These are phyloP conservation scores for Cryptosula pallasiana DNA, from an alignment of 2,888 invertebrate species.

Conservation along the genomic window DNA sequence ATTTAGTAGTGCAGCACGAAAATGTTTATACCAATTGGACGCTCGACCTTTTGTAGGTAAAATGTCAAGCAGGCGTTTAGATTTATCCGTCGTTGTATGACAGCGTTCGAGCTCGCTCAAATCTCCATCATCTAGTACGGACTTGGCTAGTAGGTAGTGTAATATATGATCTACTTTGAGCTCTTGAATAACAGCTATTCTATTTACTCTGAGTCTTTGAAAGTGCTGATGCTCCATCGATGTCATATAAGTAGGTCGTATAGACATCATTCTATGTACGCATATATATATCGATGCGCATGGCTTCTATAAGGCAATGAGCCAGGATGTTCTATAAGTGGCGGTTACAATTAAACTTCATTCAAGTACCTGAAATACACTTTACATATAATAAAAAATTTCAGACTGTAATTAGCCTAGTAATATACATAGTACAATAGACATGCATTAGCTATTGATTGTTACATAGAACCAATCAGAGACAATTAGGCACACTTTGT, in stretches of 20 bases:
- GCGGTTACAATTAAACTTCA: no score
- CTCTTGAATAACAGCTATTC: constrained; percentile 44
- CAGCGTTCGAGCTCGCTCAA: constrained; percentile 35
- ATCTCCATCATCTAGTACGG: constrained; percentile 37
- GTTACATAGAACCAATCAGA: background rate
- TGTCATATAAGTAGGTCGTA: background rate
- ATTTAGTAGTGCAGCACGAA: constrained; percentile 37
- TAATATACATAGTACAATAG: background rate
- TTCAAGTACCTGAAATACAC: background rate
- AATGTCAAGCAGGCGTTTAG: constrained; percentile 37
- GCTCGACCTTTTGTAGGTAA: constrained; percentile 37
- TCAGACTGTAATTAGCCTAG: background rate
- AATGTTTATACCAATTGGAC: constrained; percentile 44
- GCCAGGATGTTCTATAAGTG: background rate
- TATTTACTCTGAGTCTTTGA: constrained; percentile 42
- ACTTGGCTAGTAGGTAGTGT: constrained; percentile 32
- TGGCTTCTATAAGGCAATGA: no score
- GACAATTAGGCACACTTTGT: background rate
- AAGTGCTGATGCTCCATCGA: constrained; percentile 38
- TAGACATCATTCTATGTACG: constrained; percentile 7
- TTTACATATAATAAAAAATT: background rate
- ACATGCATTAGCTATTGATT: background rate
- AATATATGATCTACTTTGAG: constrained; percentile 41
- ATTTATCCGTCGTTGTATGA: constrained; percentile 38
- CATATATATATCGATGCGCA: background rate